phyloP scores from a whole-genome alignment of 1,140 invertebrate species.

The Uloborus diversus region DNA sequence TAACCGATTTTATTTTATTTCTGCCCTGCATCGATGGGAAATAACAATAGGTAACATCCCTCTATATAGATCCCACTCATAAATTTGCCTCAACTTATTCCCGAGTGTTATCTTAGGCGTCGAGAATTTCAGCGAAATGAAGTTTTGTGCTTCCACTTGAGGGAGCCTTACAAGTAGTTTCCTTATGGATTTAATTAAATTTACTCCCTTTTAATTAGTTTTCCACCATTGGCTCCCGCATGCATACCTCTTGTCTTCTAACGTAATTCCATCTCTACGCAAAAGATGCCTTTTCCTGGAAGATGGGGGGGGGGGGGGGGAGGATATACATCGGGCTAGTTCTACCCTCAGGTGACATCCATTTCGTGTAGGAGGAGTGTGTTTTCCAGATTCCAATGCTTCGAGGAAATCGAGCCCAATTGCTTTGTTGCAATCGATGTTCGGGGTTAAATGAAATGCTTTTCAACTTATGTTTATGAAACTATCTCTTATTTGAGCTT shows the following conservation, averaged over 20 bases:
- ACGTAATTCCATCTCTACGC: constrained; percentile 33
- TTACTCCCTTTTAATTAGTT: constrained; percentile 54
- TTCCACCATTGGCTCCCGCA: constrained; percentile 42
- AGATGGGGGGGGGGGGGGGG: neutral
- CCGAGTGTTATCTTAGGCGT: constrained; percentile 44
- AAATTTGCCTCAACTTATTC: neutral
- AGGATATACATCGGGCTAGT: neutral
- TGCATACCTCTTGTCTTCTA: constrained; percentile 38
- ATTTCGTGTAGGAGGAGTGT: neutral
- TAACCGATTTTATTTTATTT: too few relatives aligned
- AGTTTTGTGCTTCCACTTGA: constrained; percentile 22
- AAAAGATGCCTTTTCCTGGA: constrained; percentile 28
- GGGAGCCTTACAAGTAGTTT: neutral
- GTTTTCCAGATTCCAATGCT: constrained; percentile 10
- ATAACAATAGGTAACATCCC: too few relatives aligned
- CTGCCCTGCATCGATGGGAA: too few relatives aligned
- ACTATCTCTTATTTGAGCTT: too few relatives aligned
- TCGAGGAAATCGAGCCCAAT: neutral
- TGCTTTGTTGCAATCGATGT: too few relatives aligned
- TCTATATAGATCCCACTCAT: neutral
- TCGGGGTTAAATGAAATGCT: too few relatives aligned
- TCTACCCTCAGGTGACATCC: constrained; percentile 17
- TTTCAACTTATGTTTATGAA: too few relatives aligned
- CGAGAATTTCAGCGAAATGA: constrained; percentile 45
- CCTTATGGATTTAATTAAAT: constrained; percentile 56